These are phyloP conservation scores for Synanthedon tipuliformis DNA, from an alignment of 2,888 invertebrate genomes.

Conservation along the genomic window DNA sequence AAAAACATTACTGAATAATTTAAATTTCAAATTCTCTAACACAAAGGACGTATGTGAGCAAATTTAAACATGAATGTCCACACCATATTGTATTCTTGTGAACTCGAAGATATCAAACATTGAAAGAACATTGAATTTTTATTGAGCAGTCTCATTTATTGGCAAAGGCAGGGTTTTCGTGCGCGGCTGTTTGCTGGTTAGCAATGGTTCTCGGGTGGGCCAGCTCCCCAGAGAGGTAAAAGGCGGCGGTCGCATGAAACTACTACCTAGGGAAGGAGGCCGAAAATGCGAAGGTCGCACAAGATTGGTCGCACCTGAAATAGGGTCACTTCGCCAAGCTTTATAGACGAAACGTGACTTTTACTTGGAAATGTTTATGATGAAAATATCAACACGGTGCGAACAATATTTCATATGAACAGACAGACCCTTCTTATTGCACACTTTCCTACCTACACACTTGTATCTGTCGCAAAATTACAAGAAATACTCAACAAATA, in stretches of 20 bases:
- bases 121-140: not conserved
- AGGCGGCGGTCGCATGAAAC: constrained; percentile 40
- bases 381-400: constrained; percentile 7
- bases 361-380: constrained; percentile 41
- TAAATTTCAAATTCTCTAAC: too few relatives aligned
- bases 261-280: constrained; percentile 37
- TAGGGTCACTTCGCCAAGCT: constrained; percentile 50
- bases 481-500: too few relatives aligned
- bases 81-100: too few relatives aligned
- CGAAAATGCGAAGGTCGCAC: constrained; percentile 57
- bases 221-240: constrained; percentile 41
- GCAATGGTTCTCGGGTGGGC: constrained; percentile 35
- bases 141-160: not conserved
- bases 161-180: constrained; percentile 27
- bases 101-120: not conserved
- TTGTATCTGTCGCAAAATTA: too few relatives aligned
- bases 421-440: too few relatives aligned
- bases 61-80: too few relatives aligned
- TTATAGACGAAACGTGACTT: constrained; percentile 51
- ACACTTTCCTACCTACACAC: too few relatives aligned
- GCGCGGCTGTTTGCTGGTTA: constrained; percentile 38
- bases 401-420: not conserved
- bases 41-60: too few relatives aligned
- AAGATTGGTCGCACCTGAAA: constrained; percentile 54
- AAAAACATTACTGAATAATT: too few relatives aligned